These are phyloP conservation scores for Gymnodraco acuticeps DNA, from an alignment of 2,797 vertebrate genomes.

Conservation along the genomic window DNA sequence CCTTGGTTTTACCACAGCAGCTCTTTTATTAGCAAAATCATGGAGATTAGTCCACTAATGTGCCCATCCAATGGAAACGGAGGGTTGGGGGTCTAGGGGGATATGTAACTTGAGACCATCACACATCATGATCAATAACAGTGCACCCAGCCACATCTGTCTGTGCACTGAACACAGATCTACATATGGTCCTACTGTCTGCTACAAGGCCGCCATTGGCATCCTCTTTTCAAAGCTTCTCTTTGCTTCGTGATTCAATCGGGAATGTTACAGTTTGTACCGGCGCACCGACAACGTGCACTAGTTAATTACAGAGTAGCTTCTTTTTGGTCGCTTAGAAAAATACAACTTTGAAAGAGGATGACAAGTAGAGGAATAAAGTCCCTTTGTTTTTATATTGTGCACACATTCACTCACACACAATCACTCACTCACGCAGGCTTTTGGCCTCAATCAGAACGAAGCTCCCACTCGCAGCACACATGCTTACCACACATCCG, in stretches of 20 bases:
- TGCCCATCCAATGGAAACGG: conserved; percentile 82
- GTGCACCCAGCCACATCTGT: conserved; percentile 49
- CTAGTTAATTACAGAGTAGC: conserved; percentile 50
- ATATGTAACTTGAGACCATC: conserved; percentile 78
- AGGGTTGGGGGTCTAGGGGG: conserved; percentile 54
- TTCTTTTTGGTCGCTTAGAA: conserved; percentile 80
- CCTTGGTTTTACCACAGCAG: conserved; percentile 77
- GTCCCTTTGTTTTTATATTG: conserved; percentile 79
- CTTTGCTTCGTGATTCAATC: conserved; percentile 52
- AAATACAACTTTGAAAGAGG: conserved; percentile 82
- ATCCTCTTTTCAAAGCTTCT: conserved; percentile 78
- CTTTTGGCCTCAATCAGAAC: conserved; percentile 56
- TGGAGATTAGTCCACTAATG: conserved; percentile 83
- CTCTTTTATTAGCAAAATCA: conserved; percentile 88
- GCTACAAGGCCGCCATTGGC: conserved; percentile 75
- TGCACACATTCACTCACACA: conserved; percentile 26
- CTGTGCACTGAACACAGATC: conserved; percentile 64
- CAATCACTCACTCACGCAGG: conserved; percentile 2
- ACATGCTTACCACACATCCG: conserved; percentile 46
- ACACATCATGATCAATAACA: conserved; percentile 69
- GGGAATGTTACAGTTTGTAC: conserved; percentile 70
- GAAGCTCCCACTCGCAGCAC: conserved; percentile 39
- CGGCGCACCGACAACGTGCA: conserved; percentile 51
- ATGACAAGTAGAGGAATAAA: conserved; percentile 79
- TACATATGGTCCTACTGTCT: conserved; percentile 61